Conservation (phyloP, 2,113 vertebrate species). For the Sphyrna mokarran region DNA sequence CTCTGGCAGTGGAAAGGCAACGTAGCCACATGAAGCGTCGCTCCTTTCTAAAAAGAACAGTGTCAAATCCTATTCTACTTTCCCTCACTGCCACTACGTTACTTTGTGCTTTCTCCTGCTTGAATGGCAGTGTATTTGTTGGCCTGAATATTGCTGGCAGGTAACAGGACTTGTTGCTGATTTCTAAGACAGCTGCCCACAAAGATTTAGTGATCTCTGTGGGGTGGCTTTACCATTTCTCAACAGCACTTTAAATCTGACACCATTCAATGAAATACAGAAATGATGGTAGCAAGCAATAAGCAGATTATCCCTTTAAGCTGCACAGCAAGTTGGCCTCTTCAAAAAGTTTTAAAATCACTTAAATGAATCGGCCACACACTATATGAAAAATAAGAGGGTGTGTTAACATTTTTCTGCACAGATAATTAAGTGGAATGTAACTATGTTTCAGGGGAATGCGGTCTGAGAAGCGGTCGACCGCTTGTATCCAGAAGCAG, state of each 20-base stretch:
- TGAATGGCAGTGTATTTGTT: not conserved
- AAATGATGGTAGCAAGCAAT: not conserved
- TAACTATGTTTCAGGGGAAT: not conserved
- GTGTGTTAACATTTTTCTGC: not conserved
- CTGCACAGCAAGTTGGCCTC: not conserved
- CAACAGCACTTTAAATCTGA: not conserved
- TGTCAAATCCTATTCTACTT: no score
- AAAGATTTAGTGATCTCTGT: not conserved
- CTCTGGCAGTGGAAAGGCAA: no score
- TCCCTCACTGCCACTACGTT: no score
- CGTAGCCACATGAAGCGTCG: no score
- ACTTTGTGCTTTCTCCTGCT: no score
- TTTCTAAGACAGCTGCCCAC: not conserved
- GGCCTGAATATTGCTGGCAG: not conserved
- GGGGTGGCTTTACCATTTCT: not conserved
- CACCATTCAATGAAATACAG: not conserved
- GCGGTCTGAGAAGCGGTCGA: conserved; percentile 17
- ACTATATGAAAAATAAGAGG: not conserved
- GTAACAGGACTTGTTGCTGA: not conserved
- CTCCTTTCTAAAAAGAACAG: no score
- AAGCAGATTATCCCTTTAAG: not conserved
- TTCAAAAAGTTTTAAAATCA: no score
- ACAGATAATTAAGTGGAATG: not conserved
- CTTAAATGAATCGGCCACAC: no score
- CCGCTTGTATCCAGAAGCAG: not conserved